Evolutionary conservation across 37 sponge, comb jelly and placozoan genomes (phyloP).

Genomic region (Cliona cf. orientalis): DNA sequence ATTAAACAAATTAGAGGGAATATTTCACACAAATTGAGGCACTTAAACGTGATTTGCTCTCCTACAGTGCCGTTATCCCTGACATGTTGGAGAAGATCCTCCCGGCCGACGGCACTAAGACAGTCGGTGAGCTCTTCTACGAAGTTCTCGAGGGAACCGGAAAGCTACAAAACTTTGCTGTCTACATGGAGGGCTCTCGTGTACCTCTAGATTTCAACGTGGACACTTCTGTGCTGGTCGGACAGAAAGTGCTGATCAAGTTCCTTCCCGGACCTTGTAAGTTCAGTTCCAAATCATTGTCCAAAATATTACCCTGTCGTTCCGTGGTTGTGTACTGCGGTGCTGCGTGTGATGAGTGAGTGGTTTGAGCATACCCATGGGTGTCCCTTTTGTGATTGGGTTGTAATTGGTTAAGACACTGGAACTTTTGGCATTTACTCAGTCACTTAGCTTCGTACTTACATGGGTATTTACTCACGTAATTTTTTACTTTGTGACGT

Average conservation of each 20-base stretch:
- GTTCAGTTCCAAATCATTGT: neutral
- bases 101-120: constrained; percentile 47
- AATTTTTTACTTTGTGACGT: neutral
- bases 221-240: constrained; percentile 35
- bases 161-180: constrained; percentile 44
- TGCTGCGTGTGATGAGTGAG: too few relatives aligned
- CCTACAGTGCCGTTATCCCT: constrained; percentile 44
- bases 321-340: too few relatives aligned
- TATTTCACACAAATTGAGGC: too few relatives aligned
- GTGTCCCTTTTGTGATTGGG: too few relatives aligned
- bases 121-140: constrained; percentile 37
- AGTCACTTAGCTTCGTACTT: neutral
- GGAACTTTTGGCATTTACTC: neutral
- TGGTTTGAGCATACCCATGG: too few relatives aligned
- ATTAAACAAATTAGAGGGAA: neutral
- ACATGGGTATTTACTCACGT: too few relatives aligned
- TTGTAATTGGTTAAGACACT: too few relatives aligned
- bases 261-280: constrained; percentile 44
- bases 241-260: constrained; percentile 54
- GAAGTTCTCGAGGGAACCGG: constrained; percentile 14
- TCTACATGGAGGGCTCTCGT: constrained; percentile 46
- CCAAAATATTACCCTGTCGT: too few relatives aligned
- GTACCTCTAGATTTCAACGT: constrained; percentile 44
- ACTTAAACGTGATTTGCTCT: too few relatives aligned
- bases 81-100: constrained; percentile 56